A percentile compares a stretch with the other conserved stretches of the same genome.
These are phyloP conservation scores for Harmothoe impar DNA, from an alignment of 2,888 invertebrate genomes.

Conservation along the genomic window DNA sequence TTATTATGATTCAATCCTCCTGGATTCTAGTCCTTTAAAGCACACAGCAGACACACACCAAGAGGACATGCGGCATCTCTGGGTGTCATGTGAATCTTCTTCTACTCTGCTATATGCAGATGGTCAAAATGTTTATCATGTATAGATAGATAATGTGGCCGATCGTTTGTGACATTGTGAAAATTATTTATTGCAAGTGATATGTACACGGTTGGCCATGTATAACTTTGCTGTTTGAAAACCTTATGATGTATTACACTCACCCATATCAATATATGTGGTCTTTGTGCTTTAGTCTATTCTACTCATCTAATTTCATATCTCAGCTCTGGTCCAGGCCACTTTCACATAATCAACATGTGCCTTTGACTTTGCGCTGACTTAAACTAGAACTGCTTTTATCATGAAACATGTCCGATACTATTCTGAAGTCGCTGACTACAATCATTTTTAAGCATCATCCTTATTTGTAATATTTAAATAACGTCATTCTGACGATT, in stretches of 20 bases:
- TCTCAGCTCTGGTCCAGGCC: background rate
- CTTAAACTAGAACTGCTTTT: no score
- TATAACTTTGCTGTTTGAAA: background rate
- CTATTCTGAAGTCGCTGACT: no score
- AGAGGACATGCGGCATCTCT: no score
- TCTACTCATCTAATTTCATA: background rate
- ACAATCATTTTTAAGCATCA: no score
- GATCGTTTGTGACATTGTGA: background rate
- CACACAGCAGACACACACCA: no score
- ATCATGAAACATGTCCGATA: no score
- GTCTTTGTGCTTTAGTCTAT: background rate
- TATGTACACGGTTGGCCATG: background rate
- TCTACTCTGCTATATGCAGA: background rate
- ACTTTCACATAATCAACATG: conserved; percentile 35
- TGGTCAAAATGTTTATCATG: background rate
- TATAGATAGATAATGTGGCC: background rate
- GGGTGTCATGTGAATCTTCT: no score
- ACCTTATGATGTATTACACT: background rate
- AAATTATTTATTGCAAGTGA: background rate
- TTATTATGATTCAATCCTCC: no score
- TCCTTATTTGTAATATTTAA: no score
- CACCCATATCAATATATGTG: background rate
- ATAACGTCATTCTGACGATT: no score
- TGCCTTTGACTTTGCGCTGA: conserved; percentile 1
- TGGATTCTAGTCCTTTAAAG: no score